phyloP scores from a whole-genome alignment of 1,140 invertebrate species.

The Calycopis cecrops region DNA sequence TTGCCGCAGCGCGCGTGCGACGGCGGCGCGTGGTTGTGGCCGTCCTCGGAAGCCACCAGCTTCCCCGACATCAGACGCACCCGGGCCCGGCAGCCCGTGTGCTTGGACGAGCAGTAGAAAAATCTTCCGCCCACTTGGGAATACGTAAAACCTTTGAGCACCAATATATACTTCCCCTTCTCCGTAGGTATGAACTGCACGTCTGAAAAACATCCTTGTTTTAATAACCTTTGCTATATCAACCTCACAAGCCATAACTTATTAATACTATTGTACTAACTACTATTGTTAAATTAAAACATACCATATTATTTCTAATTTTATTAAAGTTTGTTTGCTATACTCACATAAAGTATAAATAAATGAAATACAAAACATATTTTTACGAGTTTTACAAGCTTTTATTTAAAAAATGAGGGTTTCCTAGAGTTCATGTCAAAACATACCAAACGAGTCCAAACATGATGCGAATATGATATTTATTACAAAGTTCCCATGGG shows the following conservation, averaged over 20 bases:
- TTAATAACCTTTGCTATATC: slow-evolving; percentile 24
- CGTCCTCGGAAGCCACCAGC: slow-evolving; percentile 52
- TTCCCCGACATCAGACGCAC: slow-evolving; percentile 52
- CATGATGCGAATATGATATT: no score
- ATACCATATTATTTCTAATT: no score
- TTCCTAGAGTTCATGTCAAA: no score
- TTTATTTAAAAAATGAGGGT: no score
- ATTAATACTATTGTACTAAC: not conserved
- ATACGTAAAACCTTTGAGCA: slow-evolving; percentile 63
- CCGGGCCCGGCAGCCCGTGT: slow-evolving; percentile 61
- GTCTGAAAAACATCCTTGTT: slow-evolving; percentile 43
- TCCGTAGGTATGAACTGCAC: slow-evolving; percentile 69
- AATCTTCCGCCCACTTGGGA: slow-evolving; percentile 67
- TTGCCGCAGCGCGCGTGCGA: slow-evolving; percentile 64
- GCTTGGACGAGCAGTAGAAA: slow-evolving; percentile 68
- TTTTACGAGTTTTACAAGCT: no score
- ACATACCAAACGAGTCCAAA: no score
- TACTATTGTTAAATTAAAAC: not conserved
- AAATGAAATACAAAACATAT: no score
- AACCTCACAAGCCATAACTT: no score
- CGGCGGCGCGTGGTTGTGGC: slow-evolving; percentile 60
- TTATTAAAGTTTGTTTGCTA: no score
- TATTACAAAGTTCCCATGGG: no score
- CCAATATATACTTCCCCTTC: slow-evolving; percentile 65
- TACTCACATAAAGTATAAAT: no score